phyloP scores from a whole-genome alignment of 2,888 invertebrate genomes.

The Archips crataeganus region DNA sequence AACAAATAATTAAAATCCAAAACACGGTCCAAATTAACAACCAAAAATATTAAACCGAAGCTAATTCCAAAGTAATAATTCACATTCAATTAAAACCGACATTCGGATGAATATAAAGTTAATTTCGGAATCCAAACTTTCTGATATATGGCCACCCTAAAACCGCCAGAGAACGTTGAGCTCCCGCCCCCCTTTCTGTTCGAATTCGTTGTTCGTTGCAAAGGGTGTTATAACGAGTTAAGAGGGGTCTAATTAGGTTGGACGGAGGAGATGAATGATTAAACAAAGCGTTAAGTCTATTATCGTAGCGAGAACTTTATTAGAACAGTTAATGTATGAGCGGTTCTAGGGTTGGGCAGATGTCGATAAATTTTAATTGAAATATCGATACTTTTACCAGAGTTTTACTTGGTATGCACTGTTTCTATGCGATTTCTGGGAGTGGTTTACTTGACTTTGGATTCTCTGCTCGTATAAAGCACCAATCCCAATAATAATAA shows the following conservation, averaged over 20 bases:
- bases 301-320: constrained; percentile 83
- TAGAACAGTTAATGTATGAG: constrained; percentile 75
- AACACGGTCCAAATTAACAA: constrained; percentile 28
- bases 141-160: constrained; percentile 73
- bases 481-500: no score
- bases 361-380: background rate
- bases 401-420: no score
- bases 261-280: constrained; percentile 80
- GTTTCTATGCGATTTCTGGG: no score
- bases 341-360: constrained; percentile 53
- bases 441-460: no score
- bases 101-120: constrained; percentile 71
- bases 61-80: constrained; percentile 62
- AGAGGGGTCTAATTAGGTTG: constrained; percentile 66
- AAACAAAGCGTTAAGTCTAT: constrained; percentile 83
- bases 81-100: constrained; percentile 74
- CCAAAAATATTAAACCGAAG: constrained; percentile 32
- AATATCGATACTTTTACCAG: constrained; percentile 3
- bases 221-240: constrained; percentile 62
- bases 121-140: constrained; percentile 75
- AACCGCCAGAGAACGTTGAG: constrained; percentile 55
- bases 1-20: constrained; percentile 35
- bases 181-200: constrained; percentile 50
- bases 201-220: constrained; percentile 59
- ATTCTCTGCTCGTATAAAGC: no score